Base-by-base conservation (phyloP, 1,140 invertebrate genomes). In the Nomia melanderi region DNA sequence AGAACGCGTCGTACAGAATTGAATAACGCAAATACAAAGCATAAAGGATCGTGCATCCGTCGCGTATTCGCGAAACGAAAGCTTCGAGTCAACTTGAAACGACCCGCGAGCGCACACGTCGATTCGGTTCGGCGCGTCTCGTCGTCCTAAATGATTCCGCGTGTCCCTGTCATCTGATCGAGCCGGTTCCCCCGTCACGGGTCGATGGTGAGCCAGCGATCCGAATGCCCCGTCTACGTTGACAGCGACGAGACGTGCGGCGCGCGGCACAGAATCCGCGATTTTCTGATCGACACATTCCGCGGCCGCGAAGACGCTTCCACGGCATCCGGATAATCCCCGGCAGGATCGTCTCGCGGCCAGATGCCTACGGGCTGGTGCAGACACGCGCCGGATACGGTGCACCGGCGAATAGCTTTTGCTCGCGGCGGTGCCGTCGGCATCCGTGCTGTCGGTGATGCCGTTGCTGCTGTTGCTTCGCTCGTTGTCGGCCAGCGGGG, bases 361-460 rank as follows among this genome's bases (percentile, higher is more conserved):
- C 74, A 73, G 57, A 65, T 82, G 75, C 74, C 41, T 67, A 64
- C 80, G 53, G 27, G 33, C 57, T 66, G 33, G 39, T 57, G 64
- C 78, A 50, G 81, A 72, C 64, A 78, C 80, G 59, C 77, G 63
- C 20, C 63, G 79, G 75, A 74, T 66, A 60, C 72, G 63, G 39
- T 73, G 79, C 66, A 64, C 69, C 64, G 47, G 62, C 59, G 81
- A 83, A 78, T 82, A 63, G 64, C 81, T 77, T 57, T 83, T 76
- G 44, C 54, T 54, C 56, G 39, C 63, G 69, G n/a, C 53, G 50
- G 53, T 65, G 66, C 59, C 81, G 79, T 39, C 36, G 79, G 65
- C 56, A 77, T 71, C 64, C 71, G 69, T 65, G 65, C 60, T 60
- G 79, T 25, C 27, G 60, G 12, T 31, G 67, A 1, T 50, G 75